phyloP scores from a whole-genome alignment of 2,888 invertebrate species.

The Nemapogon koenigi region DNA sequence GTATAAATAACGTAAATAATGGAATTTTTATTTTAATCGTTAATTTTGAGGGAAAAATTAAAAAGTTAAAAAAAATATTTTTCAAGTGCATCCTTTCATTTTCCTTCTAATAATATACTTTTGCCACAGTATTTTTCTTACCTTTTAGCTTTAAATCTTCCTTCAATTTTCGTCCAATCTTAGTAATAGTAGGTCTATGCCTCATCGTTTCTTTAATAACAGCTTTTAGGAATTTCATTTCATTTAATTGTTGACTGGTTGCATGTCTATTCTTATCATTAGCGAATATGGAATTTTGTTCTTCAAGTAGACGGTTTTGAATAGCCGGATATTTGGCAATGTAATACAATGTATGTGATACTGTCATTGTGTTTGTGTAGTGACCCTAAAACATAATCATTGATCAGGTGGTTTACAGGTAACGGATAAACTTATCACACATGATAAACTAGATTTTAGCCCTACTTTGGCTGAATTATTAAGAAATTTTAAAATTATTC shows the following conservation, averaged over 20 bases:
- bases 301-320: slow-evolving; percentile 22
- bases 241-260: slow-evolving; percentile 21
- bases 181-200: slow-evolving; percentile 25
- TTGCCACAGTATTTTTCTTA: slow-evolving; percentile 10
- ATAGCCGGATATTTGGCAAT: slow-evolving; percentile 24
- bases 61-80: too few species aligned
- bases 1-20: too few species aligned
- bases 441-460: too few species aligned
- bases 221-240: slow-evolving; percentile 29
- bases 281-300: slow-evolving; percentile 22
- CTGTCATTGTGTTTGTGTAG: slow-evolving; percentile 25
- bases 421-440: too few species aligned
- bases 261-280: slow-evolving; percentile 20
- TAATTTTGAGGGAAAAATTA: too few species aligned
- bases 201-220: slow-evolving; percentile 27
- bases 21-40: too few species aligned
- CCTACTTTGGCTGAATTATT: too few species aligned
- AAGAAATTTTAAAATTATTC: too few species aligned
- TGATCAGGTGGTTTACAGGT: neutral
- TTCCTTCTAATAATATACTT: neutral
- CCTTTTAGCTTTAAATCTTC: slow-evolving; percentile 24
- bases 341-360: slow-evolving; percentile 24
- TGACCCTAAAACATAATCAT: slow-evolving; percentile 20
- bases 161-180: slow-evolving; percentile 24
- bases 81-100: neutral